These are phyloP conservation scores for Falco naumanni DNA, from an alignment of 2,797 vertebrate genomes.

Conservation along the genomic window DNA sequence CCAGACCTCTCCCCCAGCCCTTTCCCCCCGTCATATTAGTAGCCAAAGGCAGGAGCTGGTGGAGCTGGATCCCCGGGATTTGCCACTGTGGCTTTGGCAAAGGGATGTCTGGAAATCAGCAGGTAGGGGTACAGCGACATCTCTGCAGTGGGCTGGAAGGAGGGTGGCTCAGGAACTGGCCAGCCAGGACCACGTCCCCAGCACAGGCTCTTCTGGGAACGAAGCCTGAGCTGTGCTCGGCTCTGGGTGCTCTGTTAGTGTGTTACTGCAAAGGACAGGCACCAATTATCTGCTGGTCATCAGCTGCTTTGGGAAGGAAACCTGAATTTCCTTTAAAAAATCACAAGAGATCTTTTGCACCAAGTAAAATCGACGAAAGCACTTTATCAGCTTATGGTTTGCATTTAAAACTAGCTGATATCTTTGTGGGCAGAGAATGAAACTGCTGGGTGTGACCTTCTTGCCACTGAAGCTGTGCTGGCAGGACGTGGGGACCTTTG, in stretches of 20 bases:
- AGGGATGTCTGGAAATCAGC: neutral
- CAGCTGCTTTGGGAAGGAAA: neutral
- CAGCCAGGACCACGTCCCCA: neutral
- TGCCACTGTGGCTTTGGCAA: neutral
- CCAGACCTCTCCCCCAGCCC: neutral
- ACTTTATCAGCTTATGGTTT: neutral
- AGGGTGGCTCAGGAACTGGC: neutral
- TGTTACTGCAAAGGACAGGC: neutral
- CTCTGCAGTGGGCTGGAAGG: neutral
- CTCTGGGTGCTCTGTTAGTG: neutral
- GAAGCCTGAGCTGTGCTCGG: neutral
- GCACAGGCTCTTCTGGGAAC: neutral
- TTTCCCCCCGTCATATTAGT: neutral
- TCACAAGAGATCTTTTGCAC: neutral
- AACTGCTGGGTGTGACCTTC: rapidly evolving
- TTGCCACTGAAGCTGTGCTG: neutral
- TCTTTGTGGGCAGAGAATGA: neutral
- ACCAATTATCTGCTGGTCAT: neutral
- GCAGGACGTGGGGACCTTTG: rapidly evolving
- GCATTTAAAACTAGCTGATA: neutral
- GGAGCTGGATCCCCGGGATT: neutral
- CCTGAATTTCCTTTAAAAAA: neutral
- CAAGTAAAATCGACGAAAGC: neutral
- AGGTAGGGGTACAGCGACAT: neutral
- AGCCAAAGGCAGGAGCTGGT: neutral